Percentiles rank a stretch among this genome's conserved stretches.
These are phyloP conservation scores for Pararge aegeria DNA, from an alignment of 1,140 invertebrate species.

Conservation along the genomic window DNA sequence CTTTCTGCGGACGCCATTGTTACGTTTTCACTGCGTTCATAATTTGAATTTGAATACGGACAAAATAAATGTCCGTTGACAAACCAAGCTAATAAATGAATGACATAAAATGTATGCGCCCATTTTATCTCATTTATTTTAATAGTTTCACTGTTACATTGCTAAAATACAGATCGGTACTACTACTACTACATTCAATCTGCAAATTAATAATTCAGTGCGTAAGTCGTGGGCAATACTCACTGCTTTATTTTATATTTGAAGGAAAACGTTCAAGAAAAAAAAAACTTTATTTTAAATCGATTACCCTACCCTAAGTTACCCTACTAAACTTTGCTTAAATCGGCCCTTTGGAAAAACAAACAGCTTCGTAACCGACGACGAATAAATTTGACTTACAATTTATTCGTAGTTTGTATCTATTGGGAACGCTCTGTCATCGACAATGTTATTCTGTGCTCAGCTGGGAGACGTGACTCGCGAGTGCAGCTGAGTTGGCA, in stretches of 20 bases:
- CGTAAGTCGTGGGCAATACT: too few relatives aligned
- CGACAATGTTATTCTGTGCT: slow-evolving; percentile 56
- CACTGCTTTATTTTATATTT: too few relatives aligned
- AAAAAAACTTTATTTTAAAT: too few relatives aligned
- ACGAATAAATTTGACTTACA: background rate
- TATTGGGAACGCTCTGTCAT: slow-evolving; percentile 41
- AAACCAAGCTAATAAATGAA: slow-evolving; percentile 15
- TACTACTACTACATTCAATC: too few relatives aligned
- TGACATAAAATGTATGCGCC: background rate
- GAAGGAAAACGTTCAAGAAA: too few relatives aligned
- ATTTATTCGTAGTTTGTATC: slow-evolving; percentile 7
- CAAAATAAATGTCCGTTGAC: slow-evolving; percentile 15
- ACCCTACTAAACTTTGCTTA: too few relatives aligned
- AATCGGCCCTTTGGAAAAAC: slow-evolving; percentile 20
- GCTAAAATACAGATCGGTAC: too few relatives aligned
- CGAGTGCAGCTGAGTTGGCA: slow-evolving; percentile 73
- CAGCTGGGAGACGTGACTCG: slow-evolving; percentile 39
- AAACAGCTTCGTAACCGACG: background rate
- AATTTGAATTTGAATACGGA: slow-evolving; percentile 34
- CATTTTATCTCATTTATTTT: too few relatives aligned
- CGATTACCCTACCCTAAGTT: too few relatives aligned
- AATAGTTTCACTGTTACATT: too few relatives aligned
- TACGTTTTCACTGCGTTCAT: slow-evolving; percentile 45
- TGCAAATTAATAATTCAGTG: too few relatives aligned
- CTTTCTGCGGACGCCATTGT: slow-evolving; percentile 49